Base-by-base conservation (phyloP, 2,888 invertebrate species). In the Poecilus cupreus region DNA sequence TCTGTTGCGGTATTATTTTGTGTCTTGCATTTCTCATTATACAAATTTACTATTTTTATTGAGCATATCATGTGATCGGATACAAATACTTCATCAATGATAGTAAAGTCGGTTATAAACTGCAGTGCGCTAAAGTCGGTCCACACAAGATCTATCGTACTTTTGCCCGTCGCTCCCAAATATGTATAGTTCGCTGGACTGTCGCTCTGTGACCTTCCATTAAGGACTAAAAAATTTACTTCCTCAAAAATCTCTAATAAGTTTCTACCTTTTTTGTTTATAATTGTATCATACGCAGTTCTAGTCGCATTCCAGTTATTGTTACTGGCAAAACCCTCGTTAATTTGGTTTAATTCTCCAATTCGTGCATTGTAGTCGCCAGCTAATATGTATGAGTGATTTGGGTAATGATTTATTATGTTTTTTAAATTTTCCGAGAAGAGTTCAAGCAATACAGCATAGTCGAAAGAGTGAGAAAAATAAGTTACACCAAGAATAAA, bases 301-400 rank as follows among this genome's bases (percentile, higher is more conserved):
- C 46, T 46, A 46, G n/a, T 46, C 3, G 46, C n/a, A n/a, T 6
- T 46, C 16, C 46, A 46, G 8, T 46, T 46, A n/a, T 2, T 46
- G 46, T 46, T 46, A 46, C n/a, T 46, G 46, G 8, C 13, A 46
- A 46, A 46, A 13, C 46, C 46, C 3, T 46, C 16, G 8, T 46
- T n/a, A 46, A 46, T 13, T 24, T 64, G 22, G 26, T 64, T 64
- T 6, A n/a, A 1, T 24, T 64, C 26, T 64, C 64, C 64, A 10
- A 64, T 64, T 26, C 64, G 22, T 10, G 64, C 64, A 10, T 64
- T 64, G n/a, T 64, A 64, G 16, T 64, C 64, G 4, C 64, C 64
- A n/a, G 20, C 64, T n/a, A 64, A 10, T 10, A 64, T 22, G 20
- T 22, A 26, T 5, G 24, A 11, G 24, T 64, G 64, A 64, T 64